Evolutionary conservation across 1,140 invertebrate genomes (phyloP).

Genomic region (Radopholus similis): DNA sequence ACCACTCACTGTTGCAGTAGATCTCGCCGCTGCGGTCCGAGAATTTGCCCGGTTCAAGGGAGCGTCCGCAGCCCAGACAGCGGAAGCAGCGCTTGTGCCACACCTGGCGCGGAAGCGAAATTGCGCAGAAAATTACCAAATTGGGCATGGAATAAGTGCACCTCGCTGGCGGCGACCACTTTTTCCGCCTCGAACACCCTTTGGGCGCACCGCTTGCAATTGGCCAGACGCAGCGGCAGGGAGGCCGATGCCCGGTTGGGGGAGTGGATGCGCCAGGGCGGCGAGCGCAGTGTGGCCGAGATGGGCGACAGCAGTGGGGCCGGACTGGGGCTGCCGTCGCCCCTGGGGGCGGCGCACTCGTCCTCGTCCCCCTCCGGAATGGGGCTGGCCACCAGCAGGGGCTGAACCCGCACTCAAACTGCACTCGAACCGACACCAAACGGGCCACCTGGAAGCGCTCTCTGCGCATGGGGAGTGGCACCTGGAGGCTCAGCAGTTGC

Average conservation of each 20-base stretch:
- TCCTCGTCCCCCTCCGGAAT: constrained; percentile 13
- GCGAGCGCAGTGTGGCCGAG: neutral
- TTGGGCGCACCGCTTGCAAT: constrained; percentile 26
- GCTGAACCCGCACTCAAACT: no score
- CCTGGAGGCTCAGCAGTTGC: neutral
- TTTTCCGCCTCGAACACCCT: constrained; percentile 32
- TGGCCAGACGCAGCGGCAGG: neutral
- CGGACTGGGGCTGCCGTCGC: neutral
- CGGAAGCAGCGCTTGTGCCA: constrained; percentile 36
- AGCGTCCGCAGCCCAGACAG: constrained; percentile 28
- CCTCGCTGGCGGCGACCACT: constrained; percentile 27
- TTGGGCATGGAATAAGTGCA: no score
- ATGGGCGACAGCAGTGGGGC: neutral
- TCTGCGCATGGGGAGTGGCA: neutral
- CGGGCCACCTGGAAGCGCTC: neutral
- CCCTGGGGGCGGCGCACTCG: neutral
- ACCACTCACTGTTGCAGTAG: constrained; percentile 24
- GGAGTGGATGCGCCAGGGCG: neutral
- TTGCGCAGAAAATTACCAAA: neutral
- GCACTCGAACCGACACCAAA: no score
- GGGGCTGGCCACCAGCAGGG: constrained; percentile 1
- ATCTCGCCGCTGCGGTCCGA: constrained; percentile 27
- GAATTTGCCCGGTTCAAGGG: constrained; percentile 36
- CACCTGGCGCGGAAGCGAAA: constrained; percentile 4
- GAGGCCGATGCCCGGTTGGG: neutral